Percentiles rank a stretch among this genome's conserved stretches.
Evolutionary conservation across 2,888 invertebrate genomes (phyloP).

Genomic region (Ctenicera cuprea): DNA sequence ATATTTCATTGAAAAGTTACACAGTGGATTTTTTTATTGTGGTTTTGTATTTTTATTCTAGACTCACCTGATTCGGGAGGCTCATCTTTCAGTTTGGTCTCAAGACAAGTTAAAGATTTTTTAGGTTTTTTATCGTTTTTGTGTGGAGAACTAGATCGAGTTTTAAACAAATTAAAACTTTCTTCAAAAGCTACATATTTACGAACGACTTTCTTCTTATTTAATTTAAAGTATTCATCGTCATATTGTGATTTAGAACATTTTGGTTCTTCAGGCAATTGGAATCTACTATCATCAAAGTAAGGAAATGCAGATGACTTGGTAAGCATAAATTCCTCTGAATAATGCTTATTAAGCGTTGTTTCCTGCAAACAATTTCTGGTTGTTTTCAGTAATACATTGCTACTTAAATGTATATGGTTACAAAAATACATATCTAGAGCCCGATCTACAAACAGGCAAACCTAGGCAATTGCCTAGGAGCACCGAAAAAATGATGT

Average conservation of each 20-base stretch:
- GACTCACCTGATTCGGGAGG: too few relatives aligned
- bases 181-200: slow-evolving; percentile 1
- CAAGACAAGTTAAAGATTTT: too few relatives aligned
- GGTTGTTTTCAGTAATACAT: too few relatives aligned
- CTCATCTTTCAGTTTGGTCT: slow-evolving; percentile 54
- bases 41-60: too few relatives aligned
- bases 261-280: slow-evolving; percentile 15
- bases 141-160: too few relatives aligned
- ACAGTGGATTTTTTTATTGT: too few relatives aligned
- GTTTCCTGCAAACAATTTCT: slow-evolving; percentile 7
- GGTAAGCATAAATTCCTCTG: background rate
- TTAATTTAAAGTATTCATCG: slow-evolving; percentile 14
- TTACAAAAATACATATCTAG: too few relatives aligned
- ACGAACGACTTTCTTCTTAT: background rate
- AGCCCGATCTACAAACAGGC: too few relatives aligned
- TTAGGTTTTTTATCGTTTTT: background rate
- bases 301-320: slow-evolving; percentile 30
- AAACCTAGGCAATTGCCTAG: too few relatives aligned
- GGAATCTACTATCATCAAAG: slow-evolving; percentile 42
- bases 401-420: too few relatives aligned
- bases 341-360: slow-evolving; percentile 17
- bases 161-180: background rate
- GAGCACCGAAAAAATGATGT: too few relatives aligned
- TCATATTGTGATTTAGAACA: background rate
- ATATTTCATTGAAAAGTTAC: slow-evolving; percentile 58